phyloP scores from a whole-genome alignment of 2,113 vertebrate genomes.

The Serilophus lunatus region DNA sequence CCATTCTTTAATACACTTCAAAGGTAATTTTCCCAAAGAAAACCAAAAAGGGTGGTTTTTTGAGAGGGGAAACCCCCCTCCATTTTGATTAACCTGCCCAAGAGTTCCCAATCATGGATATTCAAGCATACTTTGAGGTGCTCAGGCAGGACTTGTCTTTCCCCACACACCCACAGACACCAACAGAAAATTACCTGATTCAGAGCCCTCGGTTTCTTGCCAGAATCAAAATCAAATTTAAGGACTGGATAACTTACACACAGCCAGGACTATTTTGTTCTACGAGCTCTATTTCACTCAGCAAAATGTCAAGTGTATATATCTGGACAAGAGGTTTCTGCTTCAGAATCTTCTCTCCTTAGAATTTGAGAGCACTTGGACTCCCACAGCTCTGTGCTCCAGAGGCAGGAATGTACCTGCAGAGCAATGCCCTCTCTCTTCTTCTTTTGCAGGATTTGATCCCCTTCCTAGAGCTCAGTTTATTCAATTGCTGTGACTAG shows the following conservation, averaged over 20 bases:
- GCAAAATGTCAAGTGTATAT: neutral
- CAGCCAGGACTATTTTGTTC: neutral
- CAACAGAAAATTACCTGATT: neutral
- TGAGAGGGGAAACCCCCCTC: rapidly evolving
- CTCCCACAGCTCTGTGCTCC: neutral
- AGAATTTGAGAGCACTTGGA: neutral
- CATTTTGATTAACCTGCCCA: neutral
- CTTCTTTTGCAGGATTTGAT: neutral
- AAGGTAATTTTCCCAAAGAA: neutral
- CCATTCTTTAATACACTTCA: neutral
- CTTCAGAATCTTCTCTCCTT: neutral
- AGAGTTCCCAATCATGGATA: neutral
- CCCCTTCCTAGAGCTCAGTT: neutral
- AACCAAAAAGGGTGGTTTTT: neutral
- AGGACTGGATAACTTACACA: neutral
- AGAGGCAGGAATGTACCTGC: neutral
- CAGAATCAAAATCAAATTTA: neutral
- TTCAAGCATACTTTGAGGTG: neutral
- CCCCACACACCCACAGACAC: neutral
- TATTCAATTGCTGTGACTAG: rapidly evolving
- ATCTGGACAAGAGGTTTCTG: neutral
- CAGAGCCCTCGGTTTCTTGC: neutral
- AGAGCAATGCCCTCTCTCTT: neutral
- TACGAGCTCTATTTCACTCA: neutral
- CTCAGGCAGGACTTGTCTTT: neutral